Evolutionary conservation across 2,797 vertebrate genomes (phyloP), one percentile per base, ranked within the genome.

Genomic region (Etheostoma nigrum): DNA sequence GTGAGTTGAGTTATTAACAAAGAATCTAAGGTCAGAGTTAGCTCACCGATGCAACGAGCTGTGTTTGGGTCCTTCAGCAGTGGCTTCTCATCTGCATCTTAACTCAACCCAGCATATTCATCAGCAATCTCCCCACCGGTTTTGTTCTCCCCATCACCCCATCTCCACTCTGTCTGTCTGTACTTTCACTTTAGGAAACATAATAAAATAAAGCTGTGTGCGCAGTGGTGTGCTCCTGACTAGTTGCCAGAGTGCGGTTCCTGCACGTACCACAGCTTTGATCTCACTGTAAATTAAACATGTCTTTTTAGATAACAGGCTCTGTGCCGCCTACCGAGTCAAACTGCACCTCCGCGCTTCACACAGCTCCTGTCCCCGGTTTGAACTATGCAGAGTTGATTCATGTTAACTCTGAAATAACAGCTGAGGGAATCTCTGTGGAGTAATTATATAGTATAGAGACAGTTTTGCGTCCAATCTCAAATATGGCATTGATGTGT

Each of bases 201-300:
- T 77, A 91, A 74, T 25, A 55, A 68, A 76, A 68, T 54, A 5
- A 77, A 78, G 49, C 78, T n/a, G 62, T 36, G 58, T 36, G 57
- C 5, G 13, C 54, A 1, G 47, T 10, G 55, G 14, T 8, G 25
- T 0, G 27, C 40, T 67, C 30, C 53, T 7, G 13, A 53, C 65
- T n/a, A 4, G 72, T 23, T 76, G 68, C 52, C 57, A 18, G 70
- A 53, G 73, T 42, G 57, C 33, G 14, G 15, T 61, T 83, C 66
- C 78, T 72, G 73, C 27, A 63, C 14, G 36, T 7, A 52, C 36
- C 74, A 69, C 27, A 0, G 62, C 91, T 91, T 90, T 91, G 85
- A 92, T 91, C 83, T 83, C 25, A 6, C 73, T 65, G 74, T 88
- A 90, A 90, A 91, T 91, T 86, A 91, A 92, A 89, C 82, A 84